A percentile compares a stretch with the other conserved stretches of the same genome.
Conservation (phyloP, 1,140 invertebrate genomes). For the Drosophila teissieri region DNA sequence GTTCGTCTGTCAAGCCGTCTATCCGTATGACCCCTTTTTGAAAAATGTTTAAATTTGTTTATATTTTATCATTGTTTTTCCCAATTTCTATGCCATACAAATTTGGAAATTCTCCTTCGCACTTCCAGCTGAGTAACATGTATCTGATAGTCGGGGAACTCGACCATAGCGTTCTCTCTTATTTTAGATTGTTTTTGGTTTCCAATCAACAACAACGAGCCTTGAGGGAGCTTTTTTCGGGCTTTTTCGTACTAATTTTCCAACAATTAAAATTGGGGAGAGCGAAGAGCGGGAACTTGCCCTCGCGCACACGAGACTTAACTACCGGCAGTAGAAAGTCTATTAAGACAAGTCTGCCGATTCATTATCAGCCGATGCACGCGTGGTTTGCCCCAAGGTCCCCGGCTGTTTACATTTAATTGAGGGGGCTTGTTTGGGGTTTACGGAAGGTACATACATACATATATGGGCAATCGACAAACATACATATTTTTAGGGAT, state of each 20-base stretch:
- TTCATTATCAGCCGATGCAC: slow-evolving; percentile 10
- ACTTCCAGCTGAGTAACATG: too few relatives aligned
- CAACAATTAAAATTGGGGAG: not conserved
- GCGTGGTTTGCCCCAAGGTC: slow-evolving; percentile 13
- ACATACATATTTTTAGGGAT: not conserved
- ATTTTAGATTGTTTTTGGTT: not conserved
- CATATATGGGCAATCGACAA: not conserved
- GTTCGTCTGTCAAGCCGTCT: too few relatives aligned
- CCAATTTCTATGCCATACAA: too few relatives aligned
- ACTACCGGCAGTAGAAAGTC: slow-evolving; percentile 18
- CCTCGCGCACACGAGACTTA: slow-evolving; percentile 26
- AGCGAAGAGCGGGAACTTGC: slow-evolving; percentile 19
- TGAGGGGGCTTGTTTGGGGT: slow-evolving; percentile 19
- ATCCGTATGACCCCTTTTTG: too few relatives aligned
- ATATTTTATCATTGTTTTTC: too few relatives aligned
- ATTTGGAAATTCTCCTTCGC: too few relatives aligned
- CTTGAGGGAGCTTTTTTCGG: not conserved
- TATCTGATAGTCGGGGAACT: too few relatives aligned
- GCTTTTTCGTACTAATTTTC: not conserved
- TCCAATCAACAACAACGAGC: not conserved
- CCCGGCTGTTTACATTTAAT: slow-evolving; percentile 14
- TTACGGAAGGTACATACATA: not conserved
- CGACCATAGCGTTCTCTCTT: too few relatives aligned
- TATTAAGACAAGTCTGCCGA: slow-evolving; percentile 7
- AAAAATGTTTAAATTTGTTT: too few relatives aligned